Evolutionary conservation across 2,888 invertebrate species (phyloP).

Genomic region (Elgonia sp.): DNA sequence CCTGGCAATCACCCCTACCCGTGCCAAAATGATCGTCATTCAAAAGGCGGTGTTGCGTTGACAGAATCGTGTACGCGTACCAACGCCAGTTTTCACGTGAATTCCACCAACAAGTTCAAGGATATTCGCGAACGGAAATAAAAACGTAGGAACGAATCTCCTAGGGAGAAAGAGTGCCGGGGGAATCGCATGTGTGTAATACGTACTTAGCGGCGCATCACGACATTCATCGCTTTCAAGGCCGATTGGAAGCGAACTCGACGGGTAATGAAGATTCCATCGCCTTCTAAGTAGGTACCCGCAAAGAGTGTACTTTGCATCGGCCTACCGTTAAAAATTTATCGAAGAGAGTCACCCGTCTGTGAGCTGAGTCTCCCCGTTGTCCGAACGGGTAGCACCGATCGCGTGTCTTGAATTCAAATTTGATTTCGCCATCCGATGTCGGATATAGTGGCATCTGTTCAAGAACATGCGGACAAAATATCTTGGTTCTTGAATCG

Average conservation of each 20-base stretch:
- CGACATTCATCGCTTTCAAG: constrained; percentile 75
- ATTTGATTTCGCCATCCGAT: background rate
- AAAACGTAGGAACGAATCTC: constrained; percentile 67
- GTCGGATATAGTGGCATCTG: constrained; percentile 25
- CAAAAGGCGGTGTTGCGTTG: constrained; percentile 57
- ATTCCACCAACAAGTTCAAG: constrained; percentile 73
- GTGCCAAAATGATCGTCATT: constrained; percentile 57
- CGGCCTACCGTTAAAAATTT: constrained; percentile 68
- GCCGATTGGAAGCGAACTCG: constrained; percentile 75
- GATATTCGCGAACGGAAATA: constrained; percentile 69
- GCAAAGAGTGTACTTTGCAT: constrained; percentile 71
- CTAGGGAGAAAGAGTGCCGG: constrained; percentile 19
- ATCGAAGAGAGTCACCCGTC: constrained; percentile 59
- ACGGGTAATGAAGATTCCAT: constrained; percentile 77
- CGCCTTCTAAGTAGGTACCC: constrained; percentile 75
- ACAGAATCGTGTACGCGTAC: constrained; percentile 62
- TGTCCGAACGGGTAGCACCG: constrained; percentile 23
- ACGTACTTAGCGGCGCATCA: constrained; percentile 72
- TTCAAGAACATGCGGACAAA: constrained; percentile 27
- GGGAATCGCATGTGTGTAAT: constrained; percentile 71
- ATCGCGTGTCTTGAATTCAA: constrained; percentile 47
- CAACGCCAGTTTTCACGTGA: constrained; percentile 67
- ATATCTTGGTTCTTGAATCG: constrained; percentile 15
- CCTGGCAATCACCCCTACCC: constrained; percentile 50
- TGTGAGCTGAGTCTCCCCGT: constrained; percentile 24